These are phyloP conservation scores for Atta texana DNA, from an alignment of 1,140 invertebrate species.

Conservation along the genomic window DNA sequence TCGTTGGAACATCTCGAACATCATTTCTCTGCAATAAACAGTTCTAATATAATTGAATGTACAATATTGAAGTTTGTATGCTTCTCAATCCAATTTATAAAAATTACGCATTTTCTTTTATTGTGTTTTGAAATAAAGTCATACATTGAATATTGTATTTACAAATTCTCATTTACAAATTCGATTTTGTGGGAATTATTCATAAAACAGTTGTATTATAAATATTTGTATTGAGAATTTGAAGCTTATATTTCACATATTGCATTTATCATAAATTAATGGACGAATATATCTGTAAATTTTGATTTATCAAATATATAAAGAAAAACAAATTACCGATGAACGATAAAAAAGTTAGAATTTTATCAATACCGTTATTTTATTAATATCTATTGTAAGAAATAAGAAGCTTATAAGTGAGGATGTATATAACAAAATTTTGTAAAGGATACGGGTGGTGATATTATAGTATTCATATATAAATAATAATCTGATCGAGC, in stretches of 20 bases:
- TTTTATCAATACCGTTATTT: neutral
- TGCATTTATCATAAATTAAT: neutral
- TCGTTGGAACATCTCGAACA: neutral
- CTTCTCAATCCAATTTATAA: conserved; percentile 10
- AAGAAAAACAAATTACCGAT: neutral
- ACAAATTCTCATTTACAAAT: neutral
- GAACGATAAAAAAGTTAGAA: neutral
- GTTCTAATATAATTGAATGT: conserved; percentile 18
- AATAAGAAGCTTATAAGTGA: neutral
- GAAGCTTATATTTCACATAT: neutral
- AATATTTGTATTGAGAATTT: neutral
- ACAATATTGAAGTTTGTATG: neutral
- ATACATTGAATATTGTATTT: neutral
- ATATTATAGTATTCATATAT: neutral
- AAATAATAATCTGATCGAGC: neutral
- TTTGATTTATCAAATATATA: neutral
- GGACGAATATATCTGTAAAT: neutral
- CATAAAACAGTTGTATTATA: neutral
- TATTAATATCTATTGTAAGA: neutral
- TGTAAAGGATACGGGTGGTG: neutral
- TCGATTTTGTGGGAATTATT: neutral
- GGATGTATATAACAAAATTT: neutral
- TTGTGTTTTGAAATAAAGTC: neutral
- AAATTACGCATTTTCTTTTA: neutral
- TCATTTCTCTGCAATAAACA: neutral